These are phyloP conservation scores for Gadus macrocephalus DNA, from an alignment of 2,113 vertebrate genomes.

Conservation along the genomic window DNA sequence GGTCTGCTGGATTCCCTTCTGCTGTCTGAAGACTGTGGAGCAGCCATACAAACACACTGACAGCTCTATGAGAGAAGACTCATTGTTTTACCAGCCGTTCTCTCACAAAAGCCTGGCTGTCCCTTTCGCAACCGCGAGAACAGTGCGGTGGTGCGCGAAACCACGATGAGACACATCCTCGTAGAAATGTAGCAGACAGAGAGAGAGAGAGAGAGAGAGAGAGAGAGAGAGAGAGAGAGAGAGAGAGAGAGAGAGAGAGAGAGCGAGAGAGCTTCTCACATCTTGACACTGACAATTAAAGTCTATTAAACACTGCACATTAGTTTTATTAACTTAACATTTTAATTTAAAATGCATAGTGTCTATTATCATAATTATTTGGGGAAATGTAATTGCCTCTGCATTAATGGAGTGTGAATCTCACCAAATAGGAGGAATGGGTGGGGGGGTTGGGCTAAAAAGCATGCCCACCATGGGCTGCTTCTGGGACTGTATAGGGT, in stretches of 20 bases:
- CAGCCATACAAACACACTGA: slow-evolving; percentile 46
- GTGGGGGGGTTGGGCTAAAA: neutral
- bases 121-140: too few relatives aligned
- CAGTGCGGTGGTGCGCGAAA: neutral
- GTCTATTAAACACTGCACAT: too few relatives aligned
- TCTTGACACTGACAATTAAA: too few relatives aligned
- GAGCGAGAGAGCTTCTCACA: too few relatives aligned
- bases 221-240: too few relatives aligned
- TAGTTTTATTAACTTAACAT: too few relatives aligned
- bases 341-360: slow-evolving; percentile 27
- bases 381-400: too few relatives aligned
- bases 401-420: neutral
- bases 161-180: neutral
- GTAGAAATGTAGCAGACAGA: too few relatives aligned
- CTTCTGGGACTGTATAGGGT: neutral
- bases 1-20: slow-evolving; percentile 61
- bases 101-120: slow-evolving; percentile 14
- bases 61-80: slow-evolving; percentile 44
- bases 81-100: slow-evolving; percentile 42
- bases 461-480: too few relatives aligned
- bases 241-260: too few relatives aligned
- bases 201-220: too few relatives aligned
- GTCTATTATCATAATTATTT: slow-evolving; percentile 11
- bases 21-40: slow-evolving; percentile 51
- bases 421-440: slow-evolving; percentile 19